phyloP scores from a whole-genome alignment of 2,113 vertebrate genomes.

The Sterrhoptilus dennistouni region DNA sequence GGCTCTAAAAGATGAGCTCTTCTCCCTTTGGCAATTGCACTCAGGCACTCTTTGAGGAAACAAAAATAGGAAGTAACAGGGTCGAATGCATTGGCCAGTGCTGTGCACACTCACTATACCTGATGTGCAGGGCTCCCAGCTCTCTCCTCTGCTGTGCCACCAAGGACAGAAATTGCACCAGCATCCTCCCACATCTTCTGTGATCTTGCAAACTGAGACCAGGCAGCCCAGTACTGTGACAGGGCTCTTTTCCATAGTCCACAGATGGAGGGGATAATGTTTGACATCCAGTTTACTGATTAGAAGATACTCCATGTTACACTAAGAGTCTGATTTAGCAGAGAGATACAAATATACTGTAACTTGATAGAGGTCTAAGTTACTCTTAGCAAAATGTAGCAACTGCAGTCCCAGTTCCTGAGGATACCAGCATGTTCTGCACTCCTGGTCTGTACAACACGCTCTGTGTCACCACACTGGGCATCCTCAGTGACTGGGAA shows the following conservation, averaged over 20 bases:
- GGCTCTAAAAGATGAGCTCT: not conserved
- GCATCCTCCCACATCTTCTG: not conserved
- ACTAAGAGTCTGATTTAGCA: not conserved
- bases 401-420: not conserved
- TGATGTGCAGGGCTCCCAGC: not conserved
- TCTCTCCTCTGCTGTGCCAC: not conserved
- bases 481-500: not conserved
- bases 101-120: not conserved
- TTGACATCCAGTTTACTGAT: not conserved
- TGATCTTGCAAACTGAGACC: not conserved
- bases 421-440: not conserved
- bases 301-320: not conserved
- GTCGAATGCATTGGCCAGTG: not conserved
- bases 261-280: not conserved
- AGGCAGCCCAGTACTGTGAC: not conserved
- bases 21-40: not conserved
- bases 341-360: not conserved
- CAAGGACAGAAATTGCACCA: not conserved
- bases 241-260: not conserved
- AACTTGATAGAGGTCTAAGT: not conserved
- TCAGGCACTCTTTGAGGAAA: not conserved
- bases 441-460: accelerated
- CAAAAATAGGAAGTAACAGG: not conserved
- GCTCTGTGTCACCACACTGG: accelerated
- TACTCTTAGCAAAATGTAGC: not conserved